Conservation (phyloP, 2,888 invertebrate species). For the Lasioglossum marginatum region DNA sequence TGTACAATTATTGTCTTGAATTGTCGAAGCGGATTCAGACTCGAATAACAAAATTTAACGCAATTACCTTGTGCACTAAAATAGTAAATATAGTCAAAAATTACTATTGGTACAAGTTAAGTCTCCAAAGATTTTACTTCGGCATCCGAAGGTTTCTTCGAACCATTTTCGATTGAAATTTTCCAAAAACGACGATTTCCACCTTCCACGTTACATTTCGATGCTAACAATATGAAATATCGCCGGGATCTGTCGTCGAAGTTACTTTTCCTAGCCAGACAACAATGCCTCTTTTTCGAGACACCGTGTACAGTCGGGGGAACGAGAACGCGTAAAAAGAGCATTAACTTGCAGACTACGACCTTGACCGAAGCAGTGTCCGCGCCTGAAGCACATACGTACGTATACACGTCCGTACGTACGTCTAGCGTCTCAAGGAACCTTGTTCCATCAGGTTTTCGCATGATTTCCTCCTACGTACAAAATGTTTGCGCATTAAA, state of each 20-base stretch:
- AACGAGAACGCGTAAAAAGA: slow-evolving; percentile 79
- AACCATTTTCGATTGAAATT: neutral
- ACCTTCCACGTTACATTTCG: neutral
- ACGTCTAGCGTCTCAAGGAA: slow-evolving; percentile 69
- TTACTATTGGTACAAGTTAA: neutral
- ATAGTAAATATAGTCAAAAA: neutral
- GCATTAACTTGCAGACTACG: slow-evolving; percentile 78
- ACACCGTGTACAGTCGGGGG: slow-evolving; percentile 75
- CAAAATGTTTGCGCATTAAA: slow-evolving; percentile 1
- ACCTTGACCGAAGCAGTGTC: slow-evolving; percentile 82
- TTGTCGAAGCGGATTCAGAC: neutral
- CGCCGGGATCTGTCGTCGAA: neutral
- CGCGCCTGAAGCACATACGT: slow-evolving; percentile 76
- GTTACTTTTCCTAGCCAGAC: neutral
- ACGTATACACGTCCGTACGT: slow-evolving; percentile 66
- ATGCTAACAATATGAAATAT: neutral
- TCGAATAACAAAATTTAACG: neutral
- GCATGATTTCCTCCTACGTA: neutral
- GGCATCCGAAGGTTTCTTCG: neutral
- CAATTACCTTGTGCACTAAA: neutral
- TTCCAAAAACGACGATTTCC: neutral
- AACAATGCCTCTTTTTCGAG: slow-evolving; percentile 54
- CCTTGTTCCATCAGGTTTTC: slow-evolving; percentile 48
- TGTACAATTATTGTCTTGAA: neutral
- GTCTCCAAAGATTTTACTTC: no score